These are phyloP conservation scores for Macrotus californicus DNA, from an alignment of 2,113 vertebrate genomes.

Conservation along the genomic window DNA sequence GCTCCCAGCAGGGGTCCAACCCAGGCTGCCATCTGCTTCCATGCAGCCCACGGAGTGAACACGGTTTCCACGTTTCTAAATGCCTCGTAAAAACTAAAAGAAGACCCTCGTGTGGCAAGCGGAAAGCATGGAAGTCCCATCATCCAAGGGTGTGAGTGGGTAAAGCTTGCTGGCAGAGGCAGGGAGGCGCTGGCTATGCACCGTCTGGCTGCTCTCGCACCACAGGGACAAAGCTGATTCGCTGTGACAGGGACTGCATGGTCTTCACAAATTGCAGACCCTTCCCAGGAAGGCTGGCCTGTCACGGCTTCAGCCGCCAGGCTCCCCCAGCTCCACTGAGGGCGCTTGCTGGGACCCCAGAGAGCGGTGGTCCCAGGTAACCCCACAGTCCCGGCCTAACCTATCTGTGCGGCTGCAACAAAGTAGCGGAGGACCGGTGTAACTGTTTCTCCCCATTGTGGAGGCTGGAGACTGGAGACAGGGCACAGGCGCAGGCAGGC, in stretches of 20 bases:
- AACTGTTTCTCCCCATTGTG: background rate
- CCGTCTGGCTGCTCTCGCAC: background rate
- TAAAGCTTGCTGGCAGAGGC: background rate
- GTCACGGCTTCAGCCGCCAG: background rate
- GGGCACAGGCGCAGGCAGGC: too few relatives aligned
- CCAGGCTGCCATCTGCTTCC: background rate
- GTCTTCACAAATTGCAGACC: background rate
- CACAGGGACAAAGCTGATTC: fast-evolving
- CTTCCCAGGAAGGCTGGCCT: background rate
- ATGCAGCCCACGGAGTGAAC: too few relatives aligned
- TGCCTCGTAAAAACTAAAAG: background rate
- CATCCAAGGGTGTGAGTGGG: background rate
- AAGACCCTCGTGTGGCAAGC: background rate
- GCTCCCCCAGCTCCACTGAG: background rate
- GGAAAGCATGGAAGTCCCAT: background rate
- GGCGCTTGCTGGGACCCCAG: background rate
- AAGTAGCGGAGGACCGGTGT: too few relatives aligned
- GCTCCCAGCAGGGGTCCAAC: background rate
- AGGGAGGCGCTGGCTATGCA: fast-evolving
- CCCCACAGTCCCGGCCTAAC: too few relatives aligned
- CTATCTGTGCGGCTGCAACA: fast-evolving
- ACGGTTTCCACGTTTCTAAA: background rate
- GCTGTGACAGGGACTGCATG: fast-evolving
- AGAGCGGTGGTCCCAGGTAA: background rate
- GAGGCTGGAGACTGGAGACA: too few relatives aligned